Percentiles rank a stretch among this genome's conserved stretches.
Evolutionary conservation across 2,888 invertebrate genomes (phyloP).

Genomic region (Nematopogon swammerdamellus): DNA sequence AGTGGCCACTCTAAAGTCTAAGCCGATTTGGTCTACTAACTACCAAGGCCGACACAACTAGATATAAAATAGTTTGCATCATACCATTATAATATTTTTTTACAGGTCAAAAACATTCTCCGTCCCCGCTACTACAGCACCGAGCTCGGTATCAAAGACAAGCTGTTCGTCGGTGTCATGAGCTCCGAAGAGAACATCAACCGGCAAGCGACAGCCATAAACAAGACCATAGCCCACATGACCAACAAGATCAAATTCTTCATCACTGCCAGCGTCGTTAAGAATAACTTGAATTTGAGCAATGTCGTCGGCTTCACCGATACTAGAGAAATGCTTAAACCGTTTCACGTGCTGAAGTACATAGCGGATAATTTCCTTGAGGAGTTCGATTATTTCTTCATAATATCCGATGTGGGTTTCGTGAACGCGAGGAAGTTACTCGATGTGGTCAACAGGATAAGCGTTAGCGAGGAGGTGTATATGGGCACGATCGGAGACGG

Average conservation of each 20-base stretch:
- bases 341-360: conserved; percentile 87
- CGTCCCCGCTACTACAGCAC: conserved; percentile 93
- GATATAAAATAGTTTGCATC: too few species aligned
- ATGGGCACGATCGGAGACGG: conserved; percentile 65
- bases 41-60: too few species aligned
- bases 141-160: conserved; percentile 89
- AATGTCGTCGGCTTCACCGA: conserved; percentile 88
- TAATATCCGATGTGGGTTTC: conserved; percentile 82
- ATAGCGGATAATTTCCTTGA: conserved; percentile 85
- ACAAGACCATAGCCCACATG: conserved; percentile 80
- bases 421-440: conserved; percentile 76
- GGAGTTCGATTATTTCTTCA: conserved; percentile 90
- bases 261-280: conserved; percentile 57
- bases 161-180: conserved; percentile 83
- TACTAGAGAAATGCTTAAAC: conserved; percentile 66
- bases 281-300: conserved; percentile 44
- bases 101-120: conserved; percentile 56
- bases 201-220: conserved; percentile 80
- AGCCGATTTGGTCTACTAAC: too few species aligned
- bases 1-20: too few species aligned
- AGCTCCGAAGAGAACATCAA: conserved; percentile 72
- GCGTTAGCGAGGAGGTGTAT: conserved; percentile 82
- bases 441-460: conserved; percentile 70
- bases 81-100: not conserved
- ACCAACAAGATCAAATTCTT: conserved; percentile 84